Evolutionary conservation across 2,888 invertebrate genomes (phyloP), one percentile per base, ranked within the genome.

Genomic region (Dolichopus griseipennis): DNA sequence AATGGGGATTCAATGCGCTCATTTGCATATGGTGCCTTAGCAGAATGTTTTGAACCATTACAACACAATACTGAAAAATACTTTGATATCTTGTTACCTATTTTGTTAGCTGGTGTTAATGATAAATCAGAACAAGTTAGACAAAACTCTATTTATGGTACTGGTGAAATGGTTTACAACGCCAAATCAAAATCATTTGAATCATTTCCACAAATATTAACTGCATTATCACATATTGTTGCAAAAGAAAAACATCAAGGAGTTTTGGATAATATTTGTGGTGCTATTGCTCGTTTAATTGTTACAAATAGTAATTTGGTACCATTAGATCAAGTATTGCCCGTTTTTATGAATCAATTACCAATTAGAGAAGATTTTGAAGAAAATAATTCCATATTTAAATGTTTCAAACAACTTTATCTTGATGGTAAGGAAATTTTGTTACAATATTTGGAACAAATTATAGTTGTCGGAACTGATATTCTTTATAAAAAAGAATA

Each of bases 231-330:
- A 1, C 79, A 83, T 52, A 84, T 87, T n/a, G 84, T 91, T 67
- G 79, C 84, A 6, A 84, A 82, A 69, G 91, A 91, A 79, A 81
- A 83, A n/a, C 85, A 88, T 74, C 82, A 84, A 0, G 84, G 88
- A 61, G 87, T 88, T 6, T 80, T 89, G 69, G 92, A 92, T 77
- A 92, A 92, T 77, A 87, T 91, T 72, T 89, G 90, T 78, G 92
- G 90, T 66, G 90, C 91, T 43, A 84, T 91, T 67, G 88, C 90
- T 34, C 85, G 91, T 69, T 84, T 92, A 76, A 89, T 92, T 66
- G 82, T 87, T 61, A 84, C 86, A 2, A 89, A 90, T 79, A 80
- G 84, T 64, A 79, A 79, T 68, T 83, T 83, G 72, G 82, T 92
- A 69, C 91, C 91, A 22, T 77, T 92, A 68, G 85, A 85, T n/a